Evolutionary conservation across 2,888 invertebrate genomes (phyloP), one percentile per base, ranked within the genome.

Genomic region (Atrina japonica): DNA sequence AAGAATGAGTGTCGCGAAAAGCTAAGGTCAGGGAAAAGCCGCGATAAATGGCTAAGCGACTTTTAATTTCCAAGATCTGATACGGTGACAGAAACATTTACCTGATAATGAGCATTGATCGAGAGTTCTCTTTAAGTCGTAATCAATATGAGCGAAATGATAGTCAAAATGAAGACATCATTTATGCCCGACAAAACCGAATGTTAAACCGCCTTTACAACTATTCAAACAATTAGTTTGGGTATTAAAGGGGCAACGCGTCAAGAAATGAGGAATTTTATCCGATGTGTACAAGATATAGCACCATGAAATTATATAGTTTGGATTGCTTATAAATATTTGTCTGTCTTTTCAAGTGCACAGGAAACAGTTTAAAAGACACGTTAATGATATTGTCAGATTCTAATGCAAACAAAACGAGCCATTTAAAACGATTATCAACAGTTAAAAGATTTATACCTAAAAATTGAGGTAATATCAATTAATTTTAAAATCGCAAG

Each of bases 41-140:
- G 61, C 43, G 29, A 47, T 47, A 61, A 47, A 61, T 61, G 56
- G 53, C 66, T 58, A 66, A 70, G 66, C 41, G 66, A 60, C 70
- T 70, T 70, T 70, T 70, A 66, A 70, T 70, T 65, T 70, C 70
- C 66, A 61, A 43, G 61, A 55, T 60, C 60, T 60, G 47, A 60
- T 66, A 52, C 23, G 52, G 66, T 61, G 61, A 61, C 47, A 47
- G 45, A 68, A 47, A 43, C 50, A 68, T 68, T 61, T 47, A 56
- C 61, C 30, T 53, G 61, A 61, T 61, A 61, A 55, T 45, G 35
- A 11, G 14, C 29, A 68, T 68, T 47, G 68, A 68, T 68, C 55
- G 40, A 68, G 55, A 55, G 35, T 55, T 30, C 55, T 35, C 40
- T 43, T 52, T 50, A 49, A 52, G 60, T 27, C 35, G 45, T n/a